Conservation (phyloP, 2,888 invertebrate species). For the Eupithecia subumbrata region DNA sequence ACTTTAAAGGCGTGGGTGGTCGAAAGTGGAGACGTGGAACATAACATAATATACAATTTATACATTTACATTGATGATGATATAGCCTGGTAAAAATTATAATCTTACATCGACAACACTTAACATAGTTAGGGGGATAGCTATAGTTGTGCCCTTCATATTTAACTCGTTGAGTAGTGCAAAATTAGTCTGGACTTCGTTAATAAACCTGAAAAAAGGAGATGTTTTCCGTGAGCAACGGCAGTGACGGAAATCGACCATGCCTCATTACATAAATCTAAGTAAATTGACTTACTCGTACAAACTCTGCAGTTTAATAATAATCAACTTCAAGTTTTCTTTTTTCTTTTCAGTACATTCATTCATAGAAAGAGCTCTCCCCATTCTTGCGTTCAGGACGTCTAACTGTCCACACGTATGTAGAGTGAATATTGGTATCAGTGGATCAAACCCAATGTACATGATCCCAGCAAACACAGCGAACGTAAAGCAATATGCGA, state of each 20-base stretch:
- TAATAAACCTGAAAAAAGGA: constrained; percentile 56
- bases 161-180: constrained; percentile 63
- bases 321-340: constrained; percentile 57
- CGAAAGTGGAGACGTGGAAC: not conserved
- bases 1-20: not conserved
- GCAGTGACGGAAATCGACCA: not conserved
- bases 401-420: constrained; percentile 70
- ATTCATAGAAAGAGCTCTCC: constrained; percentile 50
- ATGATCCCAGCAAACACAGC: constrained; percentile 53
- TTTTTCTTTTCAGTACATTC: constrained; percentile 47
- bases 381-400: constrained; percentile 57
- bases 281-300: constrained; percentile 52
- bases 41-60: not conserved
- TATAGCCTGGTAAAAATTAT: not conserved
- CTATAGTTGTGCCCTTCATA: constrained; percentile 66
- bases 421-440: constrained; percentile 68
- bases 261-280: too few relatives aligned
- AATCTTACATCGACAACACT: constrained; percentile 61
- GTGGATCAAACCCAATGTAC: constrained; percentile 68
- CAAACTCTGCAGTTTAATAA: constrained; percentile 59
- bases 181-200: constrained; percentile 53
- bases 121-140: constrained; percentile 65
- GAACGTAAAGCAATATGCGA: constrained; percentile 49
- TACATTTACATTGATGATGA: not conserved
- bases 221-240: not conserved